These are phyloP conservation scores for Cavia aperea DNA, from an alignment of 2,113 vertebrate genomes.

Conservation along the genomic window DNA sequence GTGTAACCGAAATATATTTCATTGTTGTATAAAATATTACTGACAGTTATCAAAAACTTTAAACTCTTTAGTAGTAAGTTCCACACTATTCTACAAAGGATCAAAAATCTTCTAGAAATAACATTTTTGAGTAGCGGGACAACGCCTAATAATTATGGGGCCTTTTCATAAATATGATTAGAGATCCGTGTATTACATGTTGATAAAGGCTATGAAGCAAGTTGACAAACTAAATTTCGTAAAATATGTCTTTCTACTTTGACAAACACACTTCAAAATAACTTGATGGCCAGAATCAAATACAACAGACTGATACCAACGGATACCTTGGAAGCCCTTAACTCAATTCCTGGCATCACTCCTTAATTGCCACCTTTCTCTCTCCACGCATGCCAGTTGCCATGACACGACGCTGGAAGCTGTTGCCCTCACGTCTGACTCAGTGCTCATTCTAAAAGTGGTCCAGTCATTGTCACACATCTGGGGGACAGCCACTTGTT, in stretches of 20 bases:
- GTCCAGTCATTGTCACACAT: neutral
- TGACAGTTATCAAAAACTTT: neutral
- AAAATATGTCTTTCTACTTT: neutral
- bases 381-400: neutral
- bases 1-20: neutral
- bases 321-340: neutral
- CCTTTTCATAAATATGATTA: neutral
- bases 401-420: neutral
- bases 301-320: neutral
- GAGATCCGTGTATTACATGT: neutral
- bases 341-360: no score
- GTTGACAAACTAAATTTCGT: neutral
- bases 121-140: neutral
- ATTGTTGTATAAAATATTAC: neutral
- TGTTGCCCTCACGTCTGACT: neutral
- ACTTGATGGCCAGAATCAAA: neutral
- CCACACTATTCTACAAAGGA: neutral
- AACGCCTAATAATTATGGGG: neutral
- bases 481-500: neutral
- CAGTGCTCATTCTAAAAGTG: neutral
- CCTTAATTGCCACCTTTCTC: neutral
- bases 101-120: constrained; percentile 12
- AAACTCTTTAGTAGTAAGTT: neutral
- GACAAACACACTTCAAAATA: neutral
- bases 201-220: neutral